Evolutionary conservation across 2,113 vertebrate genomes (phyloP).

Genomic region (Sinocyclocheilus rhinocerous): DNA sequence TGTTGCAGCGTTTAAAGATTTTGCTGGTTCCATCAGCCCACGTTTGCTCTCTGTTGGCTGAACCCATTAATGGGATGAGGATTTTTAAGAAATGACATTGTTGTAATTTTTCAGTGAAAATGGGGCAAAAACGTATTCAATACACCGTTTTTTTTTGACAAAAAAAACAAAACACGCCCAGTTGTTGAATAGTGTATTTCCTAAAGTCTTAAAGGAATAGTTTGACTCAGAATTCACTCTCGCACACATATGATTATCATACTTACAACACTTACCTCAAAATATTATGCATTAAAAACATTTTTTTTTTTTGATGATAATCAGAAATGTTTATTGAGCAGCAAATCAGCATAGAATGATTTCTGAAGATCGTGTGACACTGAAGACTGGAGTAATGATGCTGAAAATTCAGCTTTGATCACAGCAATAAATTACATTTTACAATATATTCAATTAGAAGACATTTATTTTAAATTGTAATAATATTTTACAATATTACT

Average conservation of each 20-base stretch:
- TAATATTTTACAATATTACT: no score
- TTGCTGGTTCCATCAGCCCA: slow-evolving; percentile 52
- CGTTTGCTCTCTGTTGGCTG: slow-evolving; percentile 25
- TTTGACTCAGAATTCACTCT: no score
- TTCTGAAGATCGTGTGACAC: background rate
- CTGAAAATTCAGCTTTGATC: no score
- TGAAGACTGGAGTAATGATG: background rate
- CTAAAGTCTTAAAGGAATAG: background rate
- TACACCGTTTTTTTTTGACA: background rate
- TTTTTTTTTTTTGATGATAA: no score
- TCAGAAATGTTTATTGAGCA: background rate
- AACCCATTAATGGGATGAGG: slow-evolving; percentile 48
- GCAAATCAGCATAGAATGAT: background rate
- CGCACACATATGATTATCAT: no score
- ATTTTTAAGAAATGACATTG: slow-evolving; percentile 32
- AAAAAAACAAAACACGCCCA: background rate
- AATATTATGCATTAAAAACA: no score
- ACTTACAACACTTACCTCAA: no score
- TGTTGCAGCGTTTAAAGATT: slow-evolving; percentile 69
- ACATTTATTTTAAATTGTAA: no score
- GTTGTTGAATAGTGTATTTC: slow-evolving; percentile 2
- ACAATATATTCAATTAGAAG: no score
- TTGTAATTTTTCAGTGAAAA: slow-evolving; percentile 1
- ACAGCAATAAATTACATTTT: background rate
- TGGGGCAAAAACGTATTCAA: background rate